Evolutionary conservation across 1,140 invertebrate species (phyloP), one percentile per base, ranked within the genome.

Genomic region (Solenopsis fugax): DNA sequence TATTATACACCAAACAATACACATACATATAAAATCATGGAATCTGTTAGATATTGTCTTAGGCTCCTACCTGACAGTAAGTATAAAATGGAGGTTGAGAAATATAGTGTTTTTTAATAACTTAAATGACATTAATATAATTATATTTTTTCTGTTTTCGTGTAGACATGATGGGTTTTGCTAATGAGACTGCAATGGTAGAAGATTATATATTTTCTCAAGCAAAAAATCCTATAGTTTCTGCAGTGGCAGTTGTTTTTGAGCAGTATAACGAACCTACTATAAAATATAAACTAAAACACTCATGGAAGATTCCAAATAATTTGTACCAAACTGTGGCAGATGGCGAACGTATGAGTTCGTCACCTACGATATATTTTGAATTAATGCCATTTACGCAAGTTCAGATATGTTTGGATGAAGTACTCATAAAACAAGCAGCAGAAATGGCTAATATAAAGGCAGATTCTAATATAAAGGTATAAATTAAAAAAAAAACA

Each of bases 351-450:
- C 13, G 7, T 7, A 67, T 71, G 13, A 21, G 0, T 34, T 1
- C n/a, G 52, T 10, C 60, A n/a, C 41, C 85, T n/a, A 2, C 12
- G 16, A n/a, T 77, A 3, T 85, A 88, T 54, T 62, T 90, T 21
- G 34, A 73, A 9, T 16, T 76, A 4, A 78, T 85, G 34, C 92
- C 93, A 37, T 91, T 95, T 86, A 48, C 93, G 13, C 93, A 91
- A 87, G 56, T 94, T 24, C 95, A 95, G 87, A 89, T 93, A 48
- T 95, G 95, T 76, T 54, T 95, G 9, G 93, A 94, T 73, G 87
- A 92, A 90, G 60, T 87, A 29, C 92, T 94, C 24, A 94, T 95
- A 60, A 89, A 93, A 16, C 50, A 77, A 16, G 82, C 60, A 86
- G 56, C 78, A 50, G n/a, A n/a, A n/a, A n/a, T n/a, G n/a, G n/a